These are phyloP conservation scores for Hyaena hyaena DNA, from an alignment of 2,113 vertebrate species.

Conservation along the genomic window DNA sequence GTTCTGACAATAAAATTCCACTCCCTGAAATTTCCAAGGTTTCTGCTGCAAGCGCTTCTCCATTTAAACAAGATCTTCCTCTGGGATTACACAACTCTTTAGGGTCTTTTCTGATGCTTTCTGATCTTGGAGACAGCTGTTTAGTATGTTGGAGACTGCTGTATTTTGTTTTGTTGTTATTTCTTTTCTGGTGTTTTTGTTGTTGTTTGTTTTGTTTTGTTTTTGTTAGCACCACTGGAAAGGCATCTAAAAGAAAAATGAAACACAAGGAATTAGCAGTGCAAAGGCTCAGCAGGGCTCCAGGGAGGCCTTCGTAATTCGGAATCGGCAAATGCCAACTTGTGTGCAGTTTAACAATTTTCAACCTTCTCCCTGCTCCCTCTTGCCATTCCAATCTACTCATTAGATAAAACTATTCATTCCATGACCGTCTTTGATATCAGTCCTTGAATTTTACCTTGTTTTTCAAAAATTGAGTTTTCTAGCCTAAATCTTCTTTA, in stretches of 20 bases:
- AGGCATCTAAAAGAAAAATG: slow-evolving; percentile 55
- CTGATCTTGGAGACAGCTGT: slow-evolving; percentile 66
- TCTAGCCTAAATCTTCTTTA: background rate
- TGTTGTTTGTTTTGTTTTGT: slow-evolving; percentile 48
- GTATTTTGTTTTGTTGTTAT: slow-evolving; percentile 58
- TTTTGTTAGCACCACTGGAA: slow-evolving; percentile 45
- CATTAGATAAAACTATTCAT: background rate
- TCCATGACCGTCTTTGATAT: background rate
- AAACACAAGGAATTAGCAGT: slow-evolving; percentile 66
- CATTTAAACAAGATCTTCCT: slow-evolving; percentile 79
- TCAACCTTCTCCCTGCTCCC: background rate
- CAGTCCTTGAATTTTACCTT: background rate
- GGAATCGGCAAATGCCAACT: background rate
- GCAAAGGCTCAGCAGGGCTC: background rate
- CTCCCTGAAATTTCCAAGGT: slow-evolving; percentile 78
- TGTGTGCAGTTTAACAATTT: background rate
- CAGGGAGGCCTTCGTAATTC: slow-evolving; percentile 5
- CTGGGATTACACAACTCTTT: slow-evolving; percentile 75
- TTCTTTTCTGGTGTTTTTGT: background rate
- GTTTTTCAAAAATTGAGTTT: background rate
- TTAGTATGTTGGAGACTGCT: slow-evolving; percentile 69
- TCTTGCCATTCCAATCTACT: background rate
- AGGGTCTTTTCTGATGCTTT: slow-evolving; percentile 64
- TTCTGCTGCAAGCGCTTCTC: slow-evolving; percentile 76
- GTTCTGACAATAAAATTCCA: slow-evolving; percentile 84